Percentiles rank a stretch among this genome's conserved stretches.
These are phyloP conservation scores for Sphenodon punctatus DNA, from an alignment of 2,797 vertebrate genomes.

Conservation along the genomic window DNA sequence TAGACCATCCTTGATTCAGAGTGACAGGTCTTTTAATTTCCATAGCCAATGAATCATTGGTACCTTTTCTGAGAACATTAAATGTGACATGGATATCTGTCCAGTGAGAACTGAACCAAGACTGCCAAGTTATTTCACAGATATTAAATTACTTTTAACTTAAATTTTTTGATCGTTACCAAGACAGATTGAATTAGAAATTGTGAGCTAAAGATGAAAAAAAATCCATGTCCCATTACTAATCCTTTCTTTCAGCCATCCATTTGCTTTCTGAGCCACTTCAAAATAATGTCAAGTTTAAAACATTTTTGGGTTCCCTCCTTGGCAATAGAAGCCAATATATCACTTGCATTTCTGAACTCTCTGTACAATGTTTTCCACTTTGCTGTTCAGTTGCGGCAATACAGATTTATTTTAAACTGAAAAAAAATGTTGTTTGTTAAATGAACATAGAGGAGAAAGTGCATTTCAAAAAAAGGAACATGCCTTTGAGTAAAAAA, in stretches of 20 bases:
- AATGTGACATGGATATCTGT: neutral
- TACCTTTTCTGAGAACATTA: neutral
- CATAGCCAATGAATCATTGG: neutral
- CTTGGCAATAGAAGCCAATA: neutral
- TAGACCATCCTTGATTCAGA: neutral
- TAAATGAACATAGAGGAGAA: neutral
- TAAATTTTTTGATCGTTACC: neutral
- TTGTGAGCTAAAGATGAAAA: neutral
- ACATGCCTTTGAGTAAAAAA: neutral
- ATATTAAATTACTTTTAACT: constrained; percentile 13
- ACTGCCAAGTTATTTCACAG: constrained; percentile 16
- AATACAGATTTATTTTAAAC: neutral
- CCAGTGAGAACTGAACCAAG: neutral
- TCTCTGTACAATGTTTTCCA: neutral
- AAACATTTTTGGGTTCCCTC: neutral
- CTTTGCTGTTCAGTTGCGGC: neutral
- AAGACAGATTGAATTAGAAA: constrained; percentile 15
- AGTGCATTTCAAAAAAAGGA: neutral
- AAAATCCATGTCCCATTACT: neutral
- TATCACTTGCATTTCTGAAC: neutral
- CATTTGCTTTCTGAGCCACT: neutral
- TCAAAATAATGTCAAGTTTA: constrained; percentile 4
- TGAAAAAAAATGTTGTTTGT: neutral
- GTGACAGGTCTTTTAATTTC: neutral
- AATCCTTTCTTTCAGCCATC: constrained; percentile 1